phyloP scores from a whole-genome alignment of 2,113 vertebrate species.

The Lophotis ruficrista region DNA sequence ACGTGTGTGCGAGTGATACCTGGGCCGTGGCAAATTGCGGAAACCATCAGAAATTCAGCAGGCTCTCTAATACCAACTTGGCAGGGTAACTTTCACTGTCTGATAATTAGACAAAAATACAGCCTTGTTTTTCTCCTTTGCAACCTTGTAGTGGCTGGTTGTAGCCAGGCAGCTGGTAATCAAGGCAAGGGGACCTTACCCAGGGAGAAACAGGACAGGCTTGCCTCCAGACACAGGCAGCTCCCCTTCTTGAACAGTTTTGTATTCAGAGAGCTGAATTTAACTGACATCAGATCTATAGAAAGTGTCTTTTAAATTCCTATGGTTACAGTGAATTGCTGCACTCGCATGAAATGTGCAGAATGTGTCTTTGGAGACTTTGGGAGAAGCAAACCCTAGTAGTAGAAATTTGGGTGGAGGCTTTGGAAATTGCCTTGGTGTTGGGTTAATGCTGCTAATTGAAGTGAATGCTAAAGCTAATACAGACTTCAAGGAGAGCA shows the following conservation, averaged over 20 bases:
- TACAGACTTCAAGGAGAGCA: not conserved
- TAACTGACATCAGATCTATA: not conserved
- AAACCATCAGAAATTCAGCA: not conserved
- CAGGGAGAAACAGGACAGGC: not conserved
- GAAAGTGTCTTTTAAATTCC: not conserved
- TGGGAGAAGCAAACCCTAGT: not conserved
- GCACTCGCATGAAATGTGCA: not conserved
- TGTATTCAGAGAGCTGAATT: not conserved
- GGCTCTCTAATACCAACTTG: not conserved
- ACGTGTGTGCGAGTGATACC: not conserved
- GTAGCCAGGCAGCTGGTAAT: not conserved
- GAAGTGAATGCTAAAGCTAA: not conserved
- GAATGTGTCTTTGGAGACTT: not conserved
- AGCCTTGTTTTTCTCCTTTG: not conserved
- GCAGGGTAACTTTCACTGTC: not conserved
- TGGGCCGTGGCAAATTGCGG: not conserved
- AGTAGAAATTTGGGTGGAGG: not conserved
- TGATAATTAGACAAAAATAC: slow-evolving; percentile 3
- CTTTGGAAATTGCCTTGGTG: not conserved
- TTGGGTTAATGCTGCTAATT: slow-evolving; percentile 25
- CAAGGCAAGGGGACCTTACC: not conserved
- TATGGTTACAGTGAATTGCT: not conserved
- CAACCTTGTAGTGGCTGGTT: not conserved
- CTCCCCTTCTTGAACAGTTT: not conserved
- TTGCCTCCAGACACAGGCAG: not conserved